These are phyloP conservation scores for Pogonocichla stellata DNA, from an alignment of 2,113 vertebrate genomes.

Conservation along the genomic window DNA sequence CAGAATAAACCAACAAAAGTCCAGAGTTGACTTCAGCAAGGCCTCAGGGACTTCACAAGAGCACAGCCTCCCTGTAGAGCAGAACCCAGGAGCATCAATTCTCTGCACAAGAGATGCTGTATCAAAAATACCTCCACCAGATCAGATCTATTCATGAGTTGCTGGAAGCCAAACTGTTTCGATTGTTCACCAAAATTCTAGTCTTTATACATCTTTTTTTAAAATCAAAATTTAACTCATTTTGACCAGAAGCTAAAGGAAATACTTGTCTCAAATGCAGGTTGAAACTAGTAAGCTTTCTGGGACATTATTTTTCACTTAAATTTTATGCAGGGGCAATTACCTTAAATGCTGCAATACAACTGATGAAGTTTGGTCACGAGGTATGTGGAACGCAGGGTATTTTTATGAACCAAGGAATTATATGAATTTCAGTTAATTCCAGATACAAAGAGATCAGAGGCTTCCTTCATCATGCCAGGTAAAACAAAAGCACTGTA, in stretches of 20 bases:
- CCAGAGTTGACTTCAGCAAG: background rate
- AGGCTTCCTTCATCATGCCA: constrained; percentile 16
- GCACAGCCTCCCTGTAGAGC: background rate
- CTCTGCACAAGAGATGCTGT: background rate
- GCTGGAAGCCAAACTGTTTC: background rate
- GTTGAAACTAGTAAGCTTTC: background rate
- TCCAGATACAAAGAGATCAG: constrained; percentile 6
- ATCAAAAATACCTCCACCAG: background rate
- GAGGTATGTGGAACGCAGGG: background rate
- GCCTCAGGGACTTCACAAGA: background rate
- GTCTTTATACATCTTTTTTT: background rate
- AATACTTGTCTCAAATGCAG: background rate
- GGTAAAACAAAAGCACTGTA: constrained; percentile 31
- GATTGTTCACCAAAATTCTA: background rate
- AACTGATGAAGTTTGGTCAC: background rate
- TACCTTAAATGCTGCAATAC: background rate
- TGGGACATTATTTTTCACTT: background rate
- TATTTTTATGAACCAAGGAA: background rate
- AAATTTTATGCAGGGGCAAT: background rate
- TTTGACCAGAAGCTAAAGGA: background rate
- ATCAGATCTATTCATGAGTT: background rate
- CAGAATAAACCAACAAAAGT: background rate
- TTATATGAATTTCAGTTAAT: background rate
- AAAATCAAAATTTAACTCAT: background rate
- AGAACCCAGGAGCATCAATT: background rate